Base-by-base conservation (phyloP, 2,888 invertebrate species). In the Synanthedon myopaeformis region DNA sequence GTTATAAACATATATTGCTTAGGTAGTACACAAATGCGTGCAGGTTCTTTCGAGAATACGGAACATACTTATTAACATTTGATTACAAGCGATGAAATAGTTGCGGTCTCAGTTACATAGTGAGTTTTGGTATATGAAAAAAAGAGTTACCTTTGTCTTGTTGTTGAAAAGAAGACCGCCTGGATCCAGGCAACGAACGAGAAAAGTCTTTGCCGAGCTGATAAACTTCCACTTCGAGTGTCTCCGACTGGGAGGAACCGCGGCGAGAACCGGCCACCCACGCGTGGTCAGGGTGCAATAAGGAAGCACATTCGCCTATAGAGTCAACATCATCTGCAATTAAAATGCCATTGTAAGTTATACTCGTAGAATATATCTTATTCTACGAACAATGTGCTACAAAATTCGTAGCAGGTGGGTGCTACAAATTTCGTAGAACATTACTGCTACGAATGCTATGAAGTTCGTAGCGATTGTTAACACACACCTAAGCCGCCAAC, bases 161-260 rank as follows among this genome's bases (percentile, higher is more conserved):
- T 63, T 90, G 91, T 80, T 95, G 95, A 74, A 96, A 95, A 19
- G 95, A 95, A 41, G 95, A 95, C 53, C 95, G 89, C 55, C 95
- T 89, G 12, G 95, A 95, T 8, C 95, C 95, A 0, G 96, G 96
- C 63, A 96, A 81, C 4, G 95, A 95, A 66, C 94, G 90, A 19
- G 95, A 95, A 77, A 95, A 95, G 79, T 95, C 95, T 75, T 94
- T 94, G 56, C 92, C 94, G 52, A 96, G 89, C 74, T 96, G 93
- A 79, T 96, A 95, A 10, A 93, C 92, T 73, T 95, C 94, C 52
- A 93, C 92, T 72, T 96, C 95, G 52, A 95, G 86, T 53, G 94
- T 94, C 74, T 96, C 96, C 0, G 95, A 96, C 72, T 96, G 95
- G 49, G 95, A 95, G n/a, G 95, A 96, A 42, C 96, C 96, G 41